Evolutionary conservation across 2,113 vertebrate species (phyloP).

Genomic region (Plecotus auritus): DNA sequence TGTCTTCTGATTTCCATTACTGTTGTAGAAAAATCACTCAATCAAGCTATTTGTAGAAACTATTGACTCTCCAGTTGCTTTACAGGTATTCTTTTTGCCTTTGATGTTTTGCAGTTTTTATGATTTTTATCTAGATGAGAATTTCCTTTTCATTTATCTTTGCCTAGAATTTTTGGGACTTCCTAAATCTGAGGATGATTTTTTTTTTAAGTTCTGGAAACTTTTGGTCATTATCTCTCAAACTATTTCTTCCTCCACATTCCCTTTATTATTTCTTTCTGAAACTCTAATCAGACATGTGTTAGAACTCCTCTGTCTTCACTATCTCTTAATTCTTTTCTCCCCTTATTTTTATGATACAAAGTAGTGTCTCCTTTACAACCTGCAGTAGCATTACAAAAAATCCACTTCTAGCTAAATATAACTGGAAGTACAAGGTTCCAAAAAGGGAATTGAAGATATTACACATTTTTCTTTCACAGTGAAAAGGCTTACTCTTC

Average conservation of each 20-base stretch:
- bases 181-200: neutral
- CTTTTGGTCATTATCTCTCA: neutral
- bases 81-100: neutral
- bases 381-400: neutral
- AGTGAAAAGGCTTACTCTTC: neutral
- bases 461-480: neutral
- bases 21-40: neutral
- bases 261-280: neutral
- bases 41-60: neutral
- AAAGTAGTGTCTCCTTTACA: neutral
- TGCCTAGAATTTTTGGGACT: neutral
- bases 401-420: neutral
- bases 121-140: neutral
- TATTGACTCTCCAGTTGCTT: neutral
- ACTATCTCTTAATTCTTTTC: neutral
- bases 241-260: neutral
- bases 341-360: neutral
- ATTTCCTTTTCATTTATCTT: neutral
- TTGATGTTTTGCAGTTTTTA: neutral
- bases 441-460: neutral
- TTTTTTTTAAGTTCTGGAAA: neutral
- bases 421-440: neutral
- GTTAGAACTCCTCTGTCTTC: neutral
- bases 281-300: neutral
- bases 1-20: neutral